Evolutionary conservation across 2,888 invertebrate genomes (phyloP).

Genomic region (Lagria hirta): DNA sequence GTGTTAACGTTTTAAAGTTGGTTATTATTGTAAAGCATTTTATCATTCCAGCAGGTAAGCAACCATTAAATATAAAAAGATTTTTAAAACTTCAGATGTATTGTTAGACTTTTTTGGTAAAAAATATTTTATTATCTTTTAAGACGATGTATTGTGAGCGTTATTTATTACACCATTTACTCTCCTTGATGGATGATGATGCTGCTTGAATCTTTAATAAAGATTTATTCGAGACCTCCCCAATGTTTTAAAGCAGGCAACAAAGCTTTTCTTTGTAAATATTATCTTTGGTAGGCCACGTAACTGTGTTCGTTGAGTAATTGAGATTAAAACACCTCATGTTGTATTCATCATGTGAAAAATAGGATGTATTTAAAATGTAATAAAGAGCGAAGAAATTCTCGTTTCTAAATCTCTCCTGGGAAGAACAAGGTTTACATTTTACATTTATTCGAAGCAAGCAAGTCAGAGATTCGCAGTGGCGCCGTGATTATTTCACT

Average conservation of each 20-base stretch:
- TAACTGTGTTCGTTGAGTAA: slow-evolving; percentile 12
- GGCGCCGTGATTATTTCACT: no score
- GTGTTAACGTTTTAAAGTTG: no score
- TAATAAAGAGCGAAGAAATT: slow-evolving; percentile 19
- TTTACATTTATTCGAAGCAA: no score
- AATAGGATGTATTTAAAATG: slow-evolving; percentile 19
- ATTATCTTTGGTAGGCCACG: slow-evolving; percentile 12
- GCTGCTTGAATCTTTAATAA: slow-evolving; percentile 16
- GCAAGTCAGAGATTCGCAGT: no score
- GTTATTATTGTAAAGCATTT: no score
- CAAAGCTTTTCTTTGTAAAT: slow-evolving; percentile 16
- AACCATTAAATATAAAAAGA: no score
- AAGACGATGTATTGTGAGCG: slow-evolving; percentile 3
- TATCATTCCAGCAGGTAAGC: no score
- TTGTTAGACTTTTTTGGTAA: neutral
- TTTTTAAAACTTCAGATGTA: no score
- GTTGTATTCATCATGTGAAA: slow-evolving; percentile 22
- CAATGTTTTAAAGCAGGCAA: slow-evolving; percentile 2
- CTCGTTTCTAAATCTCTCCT: slow-evolving; percentile 10
- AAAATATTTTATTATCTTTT: neutral
- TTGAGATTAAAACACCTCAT: slow-evolving; percentile 17
- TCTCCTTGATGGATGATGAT: slow-evolving; percentile 14
- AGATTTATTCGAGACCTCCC: slow-evolving; percentile 12
- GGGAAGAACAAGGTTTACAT: slow-evolving; percentile 5
- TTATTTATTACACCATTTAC: neutral